These are phyloP conservation scores for Ophioderma brevispina DNA, from an alignment of 35 echinoderm and acorn worm species.

Conservation along the genomic window DNA sequence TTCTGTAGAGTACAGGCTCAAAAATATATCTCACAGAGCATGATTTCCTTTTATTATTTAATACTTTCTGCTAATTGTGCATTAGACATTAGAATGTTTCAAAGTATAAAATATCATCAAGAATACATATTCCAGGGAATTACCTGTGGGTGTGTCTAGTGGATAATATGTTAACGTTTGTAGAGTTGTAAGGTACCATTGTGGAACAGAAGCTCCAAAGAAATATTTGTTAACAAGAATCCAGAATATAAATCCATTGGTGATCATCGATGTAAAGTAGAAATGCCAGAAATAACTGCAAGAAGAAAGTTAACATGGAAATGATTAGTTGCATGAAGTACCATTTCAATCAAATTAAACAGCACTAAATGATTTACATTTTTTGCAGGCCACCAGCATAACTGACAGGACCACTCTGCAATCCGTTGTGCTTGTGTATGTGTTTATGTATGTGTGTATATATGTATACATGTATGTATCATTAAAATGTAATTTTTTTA, in stretches of 20 bases:
- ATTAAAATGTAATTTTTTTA: too few relatives aligned
- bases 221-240: background rate
- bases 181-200: slow-evolving; percentile 19
- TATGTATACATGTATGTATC: too few relatives aligned
- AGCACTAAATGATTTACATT: too few relatives aligned
- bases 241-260: slow-evolving; percentile 29
- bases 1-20: background rate
- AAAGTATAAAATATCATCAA: background rate
- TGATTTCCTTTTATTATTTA: background rate
- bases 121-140: background rate
- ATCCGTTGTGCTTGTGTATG: too few relatives aligned
- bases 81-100: background rate
- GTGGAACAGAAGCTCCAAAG: background rate
- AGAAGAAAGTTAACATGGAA: too few relatives aligned
- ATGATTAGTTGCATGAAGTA: too few relatives aligned
- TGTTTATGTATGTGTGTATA: too few relatives aligned
- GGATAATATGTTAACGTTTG: slow-evolving; percentile 33
- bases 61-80: background rate
- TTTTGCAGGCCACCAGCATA: too few relatives aligned
- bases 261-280: slow-evolving; percentile 32
- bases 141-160: slow-evolving; percentile 19
- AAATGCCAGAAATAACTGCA: slow-evolving; percentile 61
- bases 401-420: too few relatives aligned
- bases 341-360: too few relatives aligned
- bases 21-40: too few relatives aligned